Evolutionary conservation across 2,113 vertebrate genomes (phyloP), one percentile per base, ranked within the genome.

Genomic region (Melanerpes formicivorus): DNA sequence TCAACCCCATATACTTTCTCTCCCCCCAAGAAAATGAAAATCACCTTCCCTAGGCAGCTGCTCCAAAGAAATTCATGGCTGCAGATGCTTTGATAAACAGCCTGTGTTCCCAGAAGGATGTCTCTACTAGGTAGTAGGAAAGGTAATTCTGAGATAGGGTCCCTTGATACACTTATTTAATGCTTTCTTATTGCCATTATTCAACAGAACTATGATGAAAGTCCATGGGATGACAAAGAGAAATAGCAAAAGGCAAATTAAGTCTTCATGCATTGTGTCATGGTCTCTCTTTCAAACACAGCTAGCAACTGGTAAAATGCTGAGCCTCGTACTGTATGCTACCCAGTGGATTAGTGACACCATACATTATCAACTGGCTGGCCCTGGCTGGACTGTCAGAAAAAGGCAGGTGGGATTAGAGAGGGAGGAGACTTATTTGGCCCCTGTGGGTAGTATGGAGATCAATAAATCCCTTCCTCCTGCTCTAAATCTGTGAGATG

Each of bases 401-500:
- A 65, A 80, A 54, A 80, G 30, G 23, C 76, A 62, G 18, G 48
- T 64, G 69, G 62, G 60, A 90, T 25, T 87, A 58, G 18, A 64
- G 14, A 83, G 44, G 17, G 22, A 21, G 34, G 80, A 82, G 79
- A 93, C 5, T 30, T 65, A 78, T 32, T 62, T 62, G 80, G 63
- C 50, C 84, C 86, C 40, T 29, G 46, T 30, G 70, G 52, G 48
- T 34, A 55, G 37, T 29, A 19, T 7, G 14, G 73, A 82, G 59
- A 67, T 88, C 80, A 15, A 73, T 15, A 73, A 95, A 94, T 87
- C 72, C 42, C 60, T 88, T 77, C 56, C 85, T 75, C 70, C 78
- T 67, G 80, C 76, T 84, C 69, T 91, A 91, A 96, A 94, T 93
- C 87, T 77, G 67, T 18, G 42, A 87, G 50, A 50, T 89, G 52